Base-by-base conservation (phyloP, 2,888 invertebrate species). In the Rhamphomyia laevipes region DNA sequence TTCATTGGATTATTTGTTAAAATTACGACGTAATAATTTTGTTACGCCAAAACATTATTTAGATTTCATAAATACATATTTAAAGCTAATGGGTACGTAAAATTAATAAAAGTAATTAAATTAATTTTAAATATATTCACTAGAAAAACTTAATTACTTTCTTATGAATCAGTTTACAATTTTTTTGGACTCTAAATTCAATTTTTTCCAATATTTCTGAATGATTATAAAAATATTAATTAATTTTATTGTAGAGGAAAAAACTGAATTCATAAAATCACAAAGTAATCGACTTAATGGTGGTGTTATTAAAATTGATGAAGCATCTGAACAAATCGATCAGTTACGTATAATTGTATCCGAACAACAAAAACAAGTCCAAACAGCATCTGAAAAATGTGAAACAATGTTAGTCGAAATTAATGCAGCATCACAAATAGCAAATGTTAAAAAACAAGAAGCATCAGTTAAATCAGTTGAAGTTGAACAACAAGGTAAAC, bases 11-110 rank as follows among this genome's bases (percentile, higher is more conserved):
- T 94, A 89, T 63, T 69, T 79, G 21, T 67, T 78, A 51, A 84
- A 86, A 52, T 68, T 91, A 45, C 75, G 91, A 15, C 74, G 92
- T 12, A 82, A 78, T 64, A 92, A 91, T 70, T 92, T 83, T 65
- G 89, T 93, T 2, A 93, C 93, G 1, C 93, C 93, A 1, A 92
- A 90, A 59, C 91, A 93, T 63, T 94, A 89, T 66, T 74, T 94
- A 63, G 92, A 93, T 68, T 92, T 79, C 61, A 84, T 94, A 50
- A 79, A 80, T 47, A 84, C 81, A 3, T 93, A 92, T 62, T 63
- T 91, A 2, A 76, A 75, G 54, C 72, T 93, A 30, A 70, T 93
- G 40, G 80, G 84, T 55, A 84, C 56, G 50, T 30, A 35, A 42
- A 35, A 35, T 35, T n/a, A n/a, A 9, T 30, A 11, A 9, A 9